Evolutionary conservation across 2,888 invertebrate species (phyloP), one percentile per base, ranked within the genome.

Genomic region (Sclerodermus sp.): DNA sequence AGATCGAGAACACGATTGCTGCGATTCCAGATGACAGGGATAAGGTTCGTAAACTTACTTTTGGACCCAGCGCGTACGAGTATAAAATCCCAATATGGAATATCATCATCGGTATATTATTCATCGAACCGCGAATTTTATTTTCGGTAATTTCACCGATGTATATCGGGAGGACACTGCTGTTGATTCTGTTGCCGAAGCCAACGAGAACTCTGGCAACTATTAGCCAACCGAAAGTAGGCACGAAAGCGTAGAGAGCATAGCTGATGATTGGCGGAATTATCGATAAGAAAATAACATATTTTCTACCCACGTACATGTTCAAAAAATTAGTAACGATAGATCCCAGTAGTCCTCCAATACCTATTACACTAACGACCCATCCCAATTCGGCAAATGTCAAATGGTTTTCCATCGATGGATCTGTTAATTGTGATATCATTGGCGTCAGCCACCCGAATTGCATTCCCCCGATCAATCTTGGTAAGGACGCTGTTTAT

Each of bases 81-180:
- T 47, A 36, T 3, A 53, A 23, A 17, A 14, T 40, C 14, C 49
- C 53, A 30, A 17, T 1, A 18, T 49, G 45, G 10, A 45, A 29
- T 14, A 43, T 29, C 13, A 46, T 40, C 9, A 30, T 34, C 29
- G 14, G 10, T 10, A 43, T 18, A 9, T 23, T 23, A 14, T 44
- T 44, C 40, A 32, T 38, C 14, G 45, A 44, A 13, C 48, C 54
- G 32, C 51, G 44, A 13, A 51, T 43, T 31, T 23, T 32, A 14
- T 55, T 39, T 16, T 51, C 48, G 14, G 54, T 45, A 5, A 51
- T 42, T 16, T 51, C 51, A 12, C 48, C 48, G n/a, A 51, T 23
- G 17, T 55, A 46, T 29, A 55, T 34, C 6, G 51, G 48, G 4
- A 39, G 23, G 2, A 29, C 13, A 8, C 41, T 18, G 17, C 38